These are phyloP conservation scores for Pherbina coryleti DNA, from an alignment of 2,888 invertebrate species.

Conservation along the genomic window DNA sequence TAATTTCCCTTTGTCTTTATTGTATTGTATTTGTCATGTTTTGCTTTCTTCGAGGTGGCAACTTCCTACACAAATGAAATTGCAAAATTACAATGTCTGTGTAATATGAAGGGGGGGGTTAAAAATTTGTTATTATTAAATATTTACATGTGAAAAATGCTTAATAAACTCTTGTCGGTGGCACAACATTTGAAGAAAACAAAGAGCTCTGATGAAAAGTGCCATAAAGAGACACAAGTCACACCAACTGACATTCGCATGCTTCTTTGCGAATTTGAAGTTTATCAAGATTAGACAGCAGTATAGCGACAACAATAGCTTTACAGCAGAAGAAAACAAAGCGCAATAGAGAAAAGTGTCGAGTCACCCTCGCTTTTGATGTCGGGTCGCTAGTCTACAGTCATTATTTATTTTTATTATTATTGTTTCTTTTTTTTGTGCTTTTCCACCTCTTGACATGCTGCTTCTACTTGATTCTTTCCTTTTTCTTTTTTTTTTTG, in stretches of 20 bases:
- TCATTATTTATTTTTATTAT: constrained; percentile 21
- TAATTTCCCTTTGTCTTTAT: no score
- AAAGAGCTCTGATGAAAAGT: neutral
- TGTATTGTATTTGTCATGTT: no score
- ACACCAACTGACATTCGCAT: neutral
- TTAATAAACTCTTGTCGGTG: constrained; percentile 18
- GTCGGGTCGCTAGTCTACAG: neutral
- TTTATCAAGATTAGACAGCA: constrained; percentile 12
- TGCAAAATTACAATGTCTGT: neutral
- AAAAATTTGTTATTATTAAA: constrained; percentile 28
- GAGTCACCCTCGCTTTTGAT: constrained; percentile 30
- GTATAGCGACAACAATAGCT: neutral
- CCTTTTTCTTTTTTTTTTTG: neutral
- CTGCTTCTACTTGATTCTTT: neutral
- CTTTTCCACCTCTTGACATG: neutral
- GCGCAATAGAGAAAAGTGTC: constrained; percentile 11
- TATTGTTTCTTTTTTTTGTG: neutral
- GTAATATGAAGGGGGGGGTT: neutral
- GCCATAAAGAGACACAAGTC: neutral
- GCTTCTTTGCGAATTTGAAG: neutral
- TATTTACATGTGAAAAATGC: constrained; percentile 32
- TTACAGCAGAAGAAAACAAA: neutral
- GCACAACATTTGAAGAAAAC: neutral
- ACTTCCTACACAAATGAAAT: neutral
- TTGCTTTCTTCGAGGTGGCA: no score